These are phyloP conservation scores for Spinus pinus DNA, from an alignment of 2,797 vertebrate genomes.

Conservation along the genomic window DNA sequence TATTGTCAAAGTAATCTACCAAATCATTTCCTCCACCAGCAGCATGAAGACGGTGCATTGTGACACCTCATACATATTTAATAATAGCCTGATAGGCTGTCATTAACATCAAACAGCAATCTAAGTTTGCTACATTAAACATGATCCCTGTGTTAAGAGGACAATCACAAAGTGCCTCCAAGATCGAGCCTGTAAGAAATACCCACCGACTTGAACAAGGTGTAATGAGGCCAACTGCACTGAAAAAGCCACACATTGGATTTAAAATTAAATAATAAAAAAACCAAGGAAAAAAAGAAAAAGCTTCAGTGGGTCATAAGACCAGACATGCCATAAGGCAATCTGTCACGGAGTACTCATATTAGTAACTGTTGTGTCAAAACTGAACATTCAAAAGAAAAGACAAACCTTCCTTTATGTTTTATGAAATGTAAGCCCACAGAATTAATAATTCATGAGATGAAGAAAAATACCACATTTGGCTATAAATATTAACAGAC, in stretches of 20 bases:
- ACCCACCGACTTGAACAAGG: slow-evolving; percentile 6
- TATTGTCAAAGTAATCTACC: slow-evolving; percentile 1
- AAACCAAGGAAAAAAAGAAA: background rate
- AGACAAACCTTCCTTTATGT: slow-evolving; percentile 68
- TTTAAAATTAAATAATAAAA: background rate
- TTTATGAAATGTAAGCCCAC: slow-evolving; percentile 53
- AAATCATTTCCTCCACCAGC: slow-evolving; percentile 25
- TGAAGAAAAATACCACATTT: slow-evolving; percentile 49
- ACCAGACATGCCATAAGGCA: slow-evolving; percentile 58
- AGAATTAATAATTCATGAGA: slow-evolving; percentile 62
- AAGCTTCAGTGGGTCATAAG: slow-evolving; percentile 41
- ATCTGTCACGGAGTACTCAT: slow-evolving; percentile 56
- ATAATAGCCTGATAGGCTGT: slow-evolving; percentile 64
- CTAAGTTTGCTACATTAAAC: slow-evolving; percentile 68
- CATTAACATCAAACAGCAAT: slow-evolving; percentile 69
- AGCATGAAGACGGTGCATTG: slow-evolving; percentile 23
- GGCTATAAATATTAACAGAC: slow-evolving; percentile 63
- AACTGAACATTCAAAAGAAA: slow-evolving; percentile 58
- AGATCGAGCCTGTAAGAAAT: slow-evolving; percentile 19
- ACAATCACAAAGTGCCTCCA: slow-evolving; percentile 49
- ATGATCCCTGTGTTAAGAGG: slow-evolving; percentile 58
- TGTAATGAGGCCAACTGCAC: slow-evolving; percentile 38
- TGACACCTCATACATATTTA: slow-evolving; percentile 71
- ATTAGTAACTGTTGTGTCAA: slow-evolving; percentile 67
- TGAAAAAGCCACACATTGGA: background rate